These are phyloP conservation scores for Coleophora flavipennella DNA, from an alignment of 2,888 invertebrate genomes.

Conservation along the genomic window DNA sequence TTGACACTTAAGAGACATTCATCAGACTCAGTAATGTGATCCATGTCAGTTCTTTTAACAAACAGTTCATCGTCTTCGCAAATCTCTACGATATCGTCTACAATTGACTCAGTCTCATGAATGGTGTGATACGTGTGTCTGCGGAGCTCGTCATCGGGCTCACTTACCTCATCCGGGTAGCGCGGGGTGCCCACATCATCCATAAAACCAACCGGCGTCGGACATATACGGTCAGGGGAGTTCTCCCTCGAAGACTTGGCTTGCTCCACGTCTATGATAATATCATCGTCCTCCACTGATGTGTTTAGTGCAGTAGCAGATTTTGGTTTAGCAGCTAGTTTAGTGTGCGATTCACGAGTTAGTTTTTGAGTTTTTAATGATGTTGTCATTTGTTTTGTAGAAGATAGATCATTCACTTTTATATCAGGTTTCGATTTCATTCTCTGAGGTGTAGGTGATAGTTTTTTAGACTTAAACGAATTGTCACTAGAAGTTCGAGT, in stretches of 20 bases:
- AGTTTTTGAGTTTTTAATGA: constrained; percentile 29
- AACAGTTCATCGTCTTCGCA: constrained; percentile 66
- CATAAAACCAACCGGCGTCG: constrained; percentile 74
- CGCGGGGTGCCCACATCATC: constrained; percentile 76
- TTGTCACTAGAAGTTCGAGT: constrained; percentile 73
- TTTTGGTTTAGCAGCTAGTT: constrained; percentile 53
- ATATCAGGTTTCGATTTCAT: constrained; percentile 66
- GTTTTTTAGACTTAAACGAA: constrained; percentile 62
- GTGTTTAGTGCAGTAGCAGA: constrained; percentile 67
- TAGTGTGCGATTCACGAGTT: constrained; percentile 39
- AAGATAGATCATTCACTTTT: constrained; percentile 47
- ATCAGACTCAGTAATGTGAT: constrained; percentile 52
- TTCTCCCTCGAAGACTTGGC: constrained; percentile 84
- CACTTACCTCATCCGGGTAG: constrained; percentile 81
- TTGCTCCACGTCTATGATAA: constrained; percentile 79
- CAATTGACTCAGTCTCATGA: constrained; percentile 75
- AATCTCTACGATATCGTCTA: constrained; percentile 70
- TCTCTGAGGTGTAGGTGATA: constrained; percentile 54
- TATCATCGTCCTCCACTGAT: constrained; percentile 69
- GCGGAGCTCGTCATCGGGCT: constrained; percentile 78
- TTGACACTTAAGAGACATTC: constrained; percentile 70
- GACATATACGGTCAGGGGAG: constrained; percentile 80
- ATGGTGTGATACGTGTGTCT: constrained; percentile 52
- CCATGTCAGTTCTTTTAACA: constrained; percentile 40
- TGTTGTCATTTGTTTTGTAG: constrained; percentile 27